These are phyloP conservation scores for Archegozetes longisetosus DNA, from an alignment of 1,140 invertebrate species.

Conservation along the genomic window DNA sequence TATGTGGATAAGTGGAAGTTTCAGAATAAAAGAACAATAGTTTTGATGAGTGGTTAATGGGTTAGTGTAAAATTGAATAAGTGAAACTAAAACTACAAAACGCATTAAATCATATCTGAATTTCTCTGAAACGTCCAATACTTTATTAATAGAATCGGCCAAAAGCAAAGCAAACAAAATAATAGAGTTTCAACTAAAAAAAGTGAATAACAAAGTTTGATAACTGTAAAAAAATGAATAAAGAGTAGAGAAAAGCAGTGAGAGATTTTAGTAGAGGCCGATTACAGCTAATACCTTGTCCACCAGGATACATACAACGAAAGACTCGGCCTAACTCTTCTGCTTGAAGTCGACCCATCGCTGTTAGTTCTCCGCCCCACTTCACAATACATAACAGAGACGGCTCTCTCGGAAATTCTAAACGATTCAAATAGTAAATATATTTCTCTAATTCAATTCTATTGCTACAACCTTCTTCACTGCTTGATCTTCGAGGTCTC, in stretches of 20 bases:
- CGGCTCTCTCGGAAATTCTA: slow-evolving; percentile 64
- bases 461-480: slow-evolving; percentile 69
- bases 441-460: no score
- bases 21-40: slow-evolving; percentile 10
- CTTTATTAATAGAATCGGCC: no score
- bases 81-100: no score
- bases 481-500: slow-evolving; percentile 74
- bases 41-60: not conserved
- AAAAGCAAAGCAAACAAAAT: no score
- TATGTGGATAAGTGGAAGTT: slow-evolving; percentile 4
- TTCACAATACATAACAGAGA: slow-evolving; percentile 89
- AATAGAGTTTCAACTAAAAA: no score
- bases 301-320: slow-evolving; percentile 88
- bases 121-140: no score
- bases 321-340: slow-evolving; percentile 95
- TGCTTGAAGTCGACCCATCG: slow-evolving; percentile 86
- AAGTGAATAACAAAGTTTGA: no score
- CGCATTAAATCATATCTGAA: no score
- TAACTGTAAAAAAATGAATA: no score
- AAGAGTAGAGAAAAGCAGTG: not conserved
- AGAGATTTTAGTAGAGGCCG: not conserved
- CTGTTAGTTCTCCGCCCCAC: slow-evolving; percentile 99
- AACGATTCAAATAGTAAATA: slow-evolving; percentile 23
- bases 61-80: not conserved
- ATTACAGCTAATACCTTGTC: slow-evolving; percentile 29